phyloP scores from a whole-genome alignment of 2,888 invertebrate genomes.

The Spodoptera exigua region DNA sequence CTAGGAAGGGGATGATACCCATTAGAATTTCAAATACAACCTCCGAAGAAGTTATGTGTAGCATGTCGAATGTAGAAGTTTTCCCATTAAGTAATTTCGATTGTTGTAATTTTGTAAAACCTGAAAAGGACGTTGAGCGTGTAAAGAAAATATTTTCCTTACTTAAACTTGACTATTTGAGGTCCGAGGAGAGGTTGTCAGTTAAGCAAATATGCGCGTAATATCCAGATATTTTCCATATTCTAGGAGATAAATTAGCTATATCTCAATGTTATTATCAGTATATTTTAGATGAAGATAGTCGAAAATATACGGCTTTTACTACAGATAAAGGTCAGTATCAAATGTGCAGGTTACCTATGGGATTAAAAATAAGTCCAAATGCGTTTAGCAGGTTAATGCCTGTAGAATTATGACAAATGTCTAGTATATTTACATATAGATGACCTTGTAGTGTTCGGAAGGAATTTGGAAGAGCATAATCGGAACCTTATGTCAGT shows the following conservation, averaged over 20 bases:
- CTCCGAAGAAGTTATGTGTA: conserved; percentile 9
- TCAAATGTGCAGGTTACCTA: neutral
- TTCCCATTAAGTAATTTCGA: neutral
- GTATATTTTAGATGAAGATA: neutral
- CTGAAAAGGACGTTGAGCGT: neutral
- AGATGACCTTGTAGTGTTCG: conserved; percentile 8
- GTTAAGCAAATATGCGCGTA: conserved; percentile 2
- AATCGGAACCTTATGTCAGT: neutral
- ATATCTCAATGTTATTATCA: conserved; percentile 13
- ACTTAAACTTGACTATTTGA: conserved; percentile 9
- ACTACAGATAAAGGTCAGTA: conserved; percentile 3
- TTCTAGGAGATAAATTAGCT: conserved; percentile 7
- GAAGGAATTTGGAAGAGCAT: conserved; percentile 7
- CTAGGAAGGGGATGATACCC: conserved; percentile 2
- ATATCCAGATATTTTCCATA: conserved; percentile 7
- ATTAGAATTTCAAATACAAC: conserved; percentile 12
- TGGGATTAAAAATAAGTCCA: conserved; percentile 10
- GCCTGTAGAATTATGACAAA: conserved; percentile 11
- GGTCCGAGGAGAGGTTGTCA: neutral
- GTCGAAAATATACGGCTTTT: conserved; percentile 6
- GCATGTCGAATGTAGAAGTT: conserved; percentile 1
- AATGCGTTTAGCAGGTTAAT: conserved; percentile 7
- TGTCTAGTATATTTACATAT: conserved; percentile 11
- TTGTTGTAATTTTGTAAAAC: conserved; percentile 4
- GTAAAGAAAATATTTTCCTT: conserved; percentile 16